Evolutionary conservation across 1,140 invertebrate species (phyloP).

Genomic region (Panonychus citri): DNA sequence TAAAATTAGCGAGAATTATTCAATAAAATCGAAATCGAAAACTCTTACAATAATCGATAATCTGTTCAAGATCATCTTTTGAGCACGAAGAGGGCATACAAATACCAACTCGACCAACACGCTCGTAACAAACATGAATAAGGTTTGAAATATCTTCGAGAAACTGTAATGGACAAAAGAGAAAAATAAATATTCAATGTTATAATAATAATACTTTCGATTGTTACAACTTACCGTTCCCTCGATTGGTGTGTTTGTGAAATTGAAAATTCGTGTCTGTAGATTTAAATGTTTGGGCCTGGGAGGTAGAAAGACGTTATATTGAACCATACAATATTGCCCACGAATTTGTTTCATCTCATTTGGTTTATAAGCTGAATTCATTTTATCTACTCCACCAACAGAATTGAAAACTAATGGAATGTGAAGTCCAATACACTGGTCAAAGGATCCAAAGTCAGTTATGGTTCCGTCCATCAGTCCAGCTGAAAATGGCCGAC

Average conservation of each 20-base stretch:
- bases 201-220: too few relatives aligned
- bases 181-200: too few relatives aligned
- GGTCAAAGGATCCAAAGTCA: constrained; percentile 13
- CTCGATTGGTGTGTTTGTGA: constrained; percentile 1
- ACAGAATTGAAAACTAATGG: too few relatives aligned
- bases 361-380: neutral
- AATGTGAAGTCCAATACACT: constrained; percentile 10
- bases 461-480: constrained; percentile 11
- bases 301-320: neutral
- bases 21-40: neutral
- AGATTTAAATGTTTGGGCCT: neutral
- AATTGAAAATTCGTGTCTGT: constrained; percentile 3
- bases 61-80: constrained; percentile 4
- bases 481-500: constrained; percentile 8
- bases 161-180: neutral
- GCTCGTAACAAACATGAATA: constrained; percentile 4
- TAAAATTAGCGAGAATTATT: too few relatives aligned
- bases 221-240: neutral
- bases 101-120: constrained; percentile 2
- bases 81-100: constrained; percentile 7
- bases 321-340: constrained; percentile 7
- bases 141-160: constrained; percentile 1
- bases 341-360: neutral
- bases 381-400: too few relatives aligned
- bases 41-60: constrained; percentile 6